These are phyloP conservation scores for Callipepla californica DNA, from an alignment of 2,113 vertebrate genomes.

Conservation along the genomic window DNA sequence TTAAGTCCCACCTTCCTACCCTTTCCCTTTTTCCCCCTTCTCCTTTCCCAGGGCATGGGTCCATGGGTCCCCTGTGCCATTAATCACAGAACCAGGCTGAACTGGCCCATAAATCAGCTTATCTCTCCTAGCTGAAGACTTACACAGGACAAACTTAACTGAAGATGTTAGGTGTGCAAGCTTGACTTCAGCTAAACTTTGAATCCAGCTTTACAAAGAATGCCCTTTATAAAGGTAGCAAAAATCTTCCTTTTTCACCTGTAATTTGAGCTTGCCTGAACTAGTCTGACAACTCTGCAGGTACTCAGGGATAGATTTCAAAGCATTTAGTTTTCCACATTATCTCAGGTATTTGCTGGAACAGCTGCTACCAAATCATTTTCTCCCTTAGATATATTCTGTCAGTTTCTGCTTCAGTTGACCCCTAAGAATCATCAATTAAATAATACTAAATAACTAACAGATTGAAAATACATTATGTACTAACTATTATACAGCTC, in stretches of 20 bases:
- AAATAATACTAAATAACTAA: constrained; percentile 33
- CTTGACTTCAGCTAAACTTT: background rate
- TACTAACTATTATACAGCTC: constrained; percentile 13
- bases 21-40: no score
- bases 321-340: constrained; percentile 33
- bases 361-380: constrained; percentile 50
- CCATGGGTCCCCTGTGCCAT: no score
- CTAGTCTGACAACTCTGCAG: constrained; percentile 53
- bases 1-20: no score
- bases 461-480: constrained; percentile 22
- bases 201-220: background rate
- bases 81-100: no score
- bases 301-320: constrained; percentile 54
- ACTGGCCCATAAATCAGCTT: no score
- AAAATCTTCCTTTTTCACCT: constrained; percentile 46
- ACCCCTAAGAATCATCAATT: constrained; percentile 52
- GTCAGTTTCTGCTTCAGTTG: constrained; percentile 46
- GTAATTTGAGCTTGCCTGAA: constrained; percentile 54
- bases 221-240: constrained; percentile 15
- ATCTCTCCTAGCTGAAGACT: background rate
- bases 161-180: background rate
- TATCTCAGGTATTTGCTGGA: constrained; percentile 53
- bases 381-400: background rate
- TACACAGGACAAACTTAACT: background rate
- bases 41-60: no score